Evolutionary conservation across 2,888 invertebrate genomes (phyloP).

Genomic region (Heliconius charithonia): DNA sequence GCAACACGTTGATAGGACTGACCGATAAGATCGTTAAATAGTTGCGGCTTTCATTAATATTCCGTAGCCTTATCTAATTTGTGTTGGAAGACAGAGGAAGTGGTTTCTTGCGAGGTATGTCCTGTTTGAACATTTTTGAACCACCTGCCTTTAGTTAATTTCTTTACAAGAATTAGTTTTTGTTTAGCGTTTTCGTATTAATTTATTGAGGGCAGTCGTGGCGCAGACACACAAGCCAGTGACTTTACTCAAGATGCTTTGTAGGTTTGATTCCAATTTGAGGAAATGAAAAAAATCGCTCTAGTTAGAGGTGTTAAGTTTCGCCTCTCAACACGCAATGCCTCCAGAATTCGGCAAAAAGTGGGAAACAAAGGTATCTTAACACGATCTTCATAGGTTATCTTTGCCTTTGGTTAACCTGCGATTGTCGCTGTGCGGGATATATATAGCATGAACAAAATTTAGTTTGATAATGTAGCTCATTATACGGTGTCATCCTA

Average conservation of each 20-base stretch:
- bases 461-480: not conserved
- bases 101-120: slow-evolving; percentile 64
- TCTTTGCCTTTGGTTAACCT: not conserved
- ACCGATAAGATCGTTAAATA: slow-evolving; percentile 49
- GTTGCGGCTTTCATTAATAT: slow-evolving; percentile 69
- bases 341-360: too few relatives aligned
- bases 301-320: too few relatives aligned
- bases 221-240: too few relatives aligned
- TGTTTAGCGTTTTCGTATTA: not conserved
- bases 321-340: too few relatives aligned
- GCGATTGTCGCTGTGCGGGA: too few relatives aligned
- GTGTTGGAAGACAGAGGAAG: slow-evolving; percentile 75
- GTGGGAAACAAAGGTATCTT: too few relatives aligned
- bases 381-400: not conserved
- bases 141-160: slow-evolving; percentile 50
- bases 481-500: not conserved
- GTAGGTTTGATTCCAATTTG: too few relatives aligned
- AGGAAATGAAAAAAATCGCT: too few relatives aligned
- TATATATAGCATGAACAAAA: too few relatives aligned
- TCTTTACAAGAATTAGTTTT: not conserved
- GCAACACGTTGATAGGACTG: slow-evolving; percentile 47
- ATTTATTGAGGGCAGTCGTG: too few relatives aligned
- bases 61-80: slow-evolving; percentile 71
- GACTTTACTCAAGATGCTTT: too few relatives aligned
- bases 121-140: slow-evolving; percentile 62